These are phyloP conservation scores for Scaptodrosophila lebanonensis DNA, from an alignment of 1,140 invertebrate species.

Conservation along the genomic window DNA sequence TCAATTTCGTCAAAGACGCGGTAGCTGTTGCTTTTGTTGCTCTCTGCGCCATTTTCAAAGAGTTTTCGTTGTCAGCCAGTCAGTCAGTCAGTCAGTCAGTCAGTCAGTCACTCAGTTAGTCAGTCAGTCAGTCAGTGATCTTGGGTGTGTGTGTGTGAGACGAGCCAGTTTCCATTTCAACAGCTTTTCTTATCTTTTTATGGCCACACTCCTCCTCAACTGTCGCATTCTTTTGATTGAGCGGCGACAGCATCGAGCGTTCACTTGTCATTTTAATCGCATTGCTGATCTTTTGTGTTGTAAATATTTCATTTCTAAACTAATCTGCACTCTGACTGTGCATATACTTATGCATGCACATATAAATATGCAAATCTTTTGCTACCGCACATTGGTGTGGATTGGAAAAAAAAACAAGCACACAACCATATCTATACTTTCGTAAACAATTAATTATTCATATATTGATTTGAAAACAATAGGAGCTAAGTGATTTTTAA, in stretches of 20 bases:
- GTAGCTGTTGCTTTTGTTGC: conserved; percentile 51
- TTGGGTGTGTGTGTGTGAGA: conserved; percentile 1
- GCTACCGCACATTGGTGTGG: too few relatives aligned
- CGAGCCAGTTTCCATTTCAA: conserved; percentile 66
- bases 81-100: conserved; percentile 12
- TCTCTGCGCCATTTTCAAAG: conserved; percentile 66
- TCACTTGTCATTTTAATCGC: conserved; percentile 69
- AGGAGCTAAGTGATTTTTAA: too few relatives aligned
- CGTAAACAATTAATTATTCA: too few relatives aligned
- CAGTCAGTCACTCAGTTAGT: conserved; percentile 38
- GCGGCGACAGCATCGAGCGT: conserved; percentile 16
- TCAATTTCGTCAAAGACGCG: conserved; percentile 66
- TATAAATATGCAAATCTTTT: too few relatives aligned
- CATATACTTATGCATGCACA: too few relatives aligned
- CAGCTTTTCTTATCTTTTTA: conserved; percentile 19
- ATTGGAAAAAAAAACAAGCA: too few relatives aligned
- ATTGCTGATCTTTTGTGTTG: conserved; percentile 54
- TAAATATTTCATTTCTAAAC: conserved; percentile 47
- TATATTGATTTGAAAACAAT: too few relatives aligned
- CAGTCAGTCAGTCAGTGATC: conserved; percentile 39
- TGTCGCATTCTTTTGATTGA: conserved; percentile 30
- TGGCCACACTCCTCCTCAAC: too few relatives aligned
- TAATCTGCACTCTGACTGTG: too few relatives aligned
- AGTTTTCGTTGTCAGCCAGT: conserved; percentile 33
- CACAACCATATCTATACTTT: too few relatives aligned